A percentile compares a stretch with the other conserved stretches of the same genome.
phyloP scores from a whole-genome alignment of 2,113 vertebrate species.

The Phrynosoma blainvillii region DNA sequence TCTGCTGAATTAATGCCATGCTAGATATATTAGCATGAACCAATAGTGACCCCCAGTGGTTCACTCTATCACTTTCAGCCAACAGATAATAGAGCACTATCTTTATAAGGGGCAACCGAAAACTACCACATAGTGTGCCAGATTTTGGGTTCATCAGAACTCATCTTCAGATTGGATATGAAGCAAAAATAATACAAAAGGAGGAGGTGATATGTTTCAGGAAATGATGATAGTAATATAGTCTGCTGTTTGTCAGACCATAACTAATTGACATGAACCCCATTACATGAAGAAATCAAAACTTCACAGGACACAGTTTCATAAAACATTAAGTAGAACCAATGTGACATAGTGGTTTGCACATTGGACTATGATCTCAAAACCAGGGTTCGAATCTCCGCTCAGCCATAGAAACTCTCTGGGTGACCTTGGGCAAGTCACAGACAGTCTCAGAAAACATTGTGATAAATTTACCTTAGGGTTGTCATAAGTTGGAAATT shows the following conservation, averaged over 20 bases:
- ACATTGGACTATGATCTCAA: no score
- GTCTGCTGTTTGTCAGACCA: neutral
- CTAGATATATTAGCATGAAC: conserved; percentile 26
- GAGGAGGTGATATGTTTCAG: neutral
- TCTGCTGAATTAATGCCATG: neutral
- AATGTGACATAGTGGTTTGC: no score
- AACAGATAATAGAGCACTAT: neutral
- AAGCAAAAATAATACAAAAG: neutral
- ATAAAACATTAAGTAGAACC: no score
- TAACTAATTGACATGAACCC: neutral
- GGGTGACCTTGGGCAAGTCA: no score
- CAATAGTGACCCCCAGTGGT: conserved; percentile 70
- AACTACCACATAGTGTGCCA: neutral
- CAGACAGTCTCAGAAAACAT: no score
- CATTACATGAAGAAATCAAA: neutral
- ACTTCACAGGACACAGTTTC: neutral
- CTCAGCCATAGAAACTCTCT: no score
- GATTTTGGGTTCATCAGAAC: neutral
- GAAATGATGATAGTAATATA: no score
- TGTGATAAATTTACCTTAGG: no score
- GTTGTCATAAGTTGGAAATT: no score
- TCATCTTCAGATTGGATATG: neutral
- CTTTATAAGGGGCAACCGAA: neutral
- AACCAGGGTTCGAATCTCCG: no score
- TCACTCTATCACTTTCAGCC: conserved; percentile 26